Percentiles rank a stretch among this genome's conserved stretches.
phyloP scores from a whole-genome alignment of 2,113 vertebrate genomes.

The Vulpes vulpes region DNA sequence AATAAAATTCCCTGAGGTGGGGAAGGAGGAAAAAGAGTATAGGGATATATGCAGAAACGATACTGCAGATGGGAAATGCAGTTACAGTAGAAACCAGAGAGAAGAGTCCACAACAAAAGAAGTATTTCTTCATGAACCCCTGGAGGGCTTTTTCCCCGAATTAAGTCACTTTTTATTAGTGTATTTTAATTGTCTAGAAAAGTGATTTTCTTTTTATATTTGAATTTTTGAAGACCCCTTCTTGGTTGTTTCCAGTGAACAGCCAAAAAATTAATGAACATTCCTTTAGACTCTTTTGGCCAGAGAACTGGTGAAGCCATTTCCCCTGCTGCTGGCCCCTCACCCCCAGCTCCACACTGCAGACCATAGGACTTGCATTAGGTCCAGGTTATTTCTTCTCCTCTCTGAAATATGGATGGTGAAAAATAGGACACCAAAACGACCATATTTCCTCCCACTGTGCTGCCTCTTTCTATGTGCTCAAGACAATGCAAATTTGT shows the following conservation, averaged over 20 bases:
- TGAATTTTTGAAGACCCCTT: conserved; percentile 15
- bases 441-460: neutral
- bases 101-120: neutral
- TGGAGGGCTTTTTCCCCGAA: neutral
- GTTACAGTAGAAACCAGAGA: neutral
- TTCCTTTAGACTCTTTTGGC: neutral
- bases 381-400: neutral
- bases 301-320: neutral
- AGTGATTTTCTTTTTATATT: neutral
- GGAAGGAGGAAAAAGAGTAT: neutral
- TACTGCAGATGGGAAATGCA: neutral
- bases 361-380: neutral
- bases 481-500: conserved; percentile 54
- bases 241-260: neutral
- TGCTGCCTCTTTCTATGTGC: neutral
- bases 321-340: neutral
- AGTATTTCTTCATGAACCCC: neutral
- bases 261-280: neutral
- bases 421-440: conserved; percentile 32
- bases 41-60: neutral
- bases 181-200: conserved; percentile 43
- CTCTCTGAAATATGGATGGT: conserved; percentile 29
- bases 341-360: neutral
- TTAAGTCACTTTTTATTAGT: neutral
- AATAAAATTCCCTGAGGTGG: neutral